These are phyloP conservation scores for Julus scandinavius DNA, from an alignment of 2,888 invertebrate species.

Conservation along the genomic window DNA sequence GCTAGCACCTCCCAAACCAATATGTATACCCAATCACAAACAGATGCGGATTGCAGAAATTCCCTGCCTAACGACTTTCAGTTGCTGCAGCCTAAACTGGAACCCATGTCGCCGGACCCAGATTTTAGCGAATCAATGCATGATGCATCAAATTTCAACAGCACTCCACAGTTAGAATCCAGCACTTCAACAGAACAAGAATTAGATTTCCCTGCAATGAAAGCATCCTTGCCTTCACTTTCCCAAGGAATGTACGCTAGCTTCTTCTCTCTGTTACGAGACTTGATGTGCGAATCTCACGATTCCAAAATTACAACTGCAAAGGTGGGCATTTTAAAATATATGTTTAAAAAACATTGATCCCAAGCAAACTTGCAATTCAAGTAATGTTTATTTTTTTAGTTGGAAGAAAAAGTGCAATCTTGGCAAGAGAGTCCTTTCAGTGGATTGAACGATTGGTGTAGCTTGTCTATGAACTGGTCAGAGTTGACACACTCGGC, in stretches of 20 bases:
- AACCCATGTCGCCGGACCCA: conserved; percentile 26
- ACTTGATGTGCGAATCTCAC: conserved; percentile 82
- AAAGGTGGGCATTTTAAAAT: conserved; percentile 61
- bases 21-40: not conserved
- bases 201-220: conserved; percentile 56
- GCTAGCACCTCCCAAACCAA: not conserved
- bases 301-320: conserved; percentile 83
- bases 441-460: conserved; percentile 65
- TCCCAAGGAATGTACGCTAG: conserved; percentile 85
- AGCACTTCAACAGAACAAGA: not conserved
- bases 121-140: not conserved
- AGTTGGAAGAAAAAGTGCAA: conserved; percentile 71
- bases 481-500: conserved; percentile 79
- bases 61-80: not conserved
- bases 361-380: not conserved
- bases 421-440: conserved; percentile 66
- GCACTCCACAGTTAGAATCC: conserved; percentile 24
- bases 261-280: conserved; percentile 88
- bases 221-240: conserved; percentile 69
- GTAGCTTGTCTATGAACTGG: conserved; percentile 66
- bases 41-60: not conserved
- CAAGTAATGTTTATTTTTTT: conserved; percentile 61
- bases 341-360: not conserved
- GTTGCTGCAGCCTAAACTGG: conserved; percentile 43
- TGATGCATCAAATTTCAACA: conserved; percentile 42